These are phyloP conservation scores for Himantopus leucocephalus DNA, from an alignment of 2,113 vertebrate species.

Conservation along the genomic window DNA sequence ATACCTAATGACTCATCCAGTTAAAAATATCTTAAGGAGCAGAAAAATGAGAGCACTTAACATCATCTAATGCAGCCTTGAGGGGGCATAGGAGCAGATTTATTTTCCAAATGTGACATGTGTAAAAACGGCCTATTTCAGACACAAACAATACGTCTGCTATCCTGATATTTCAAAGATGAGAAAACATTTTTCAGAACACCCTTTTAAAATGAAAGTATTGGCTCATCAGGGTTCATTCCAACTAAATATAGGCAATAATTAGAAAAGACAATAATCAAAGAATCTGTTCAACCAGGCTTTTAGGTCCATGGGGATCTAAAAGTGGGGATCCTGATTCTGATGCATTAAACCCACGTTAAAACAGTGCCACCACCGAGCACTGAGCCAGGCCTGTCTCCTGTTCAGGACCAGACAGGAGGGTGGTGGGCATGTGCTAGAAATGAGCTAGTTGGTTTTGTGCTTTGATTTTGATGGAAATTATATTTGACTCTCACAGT, in stretches of 20 bases:
- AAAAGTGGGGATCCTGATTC: neutral
- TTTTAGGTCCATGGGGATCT: neutral
- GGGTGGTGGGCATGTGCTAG: neutral
- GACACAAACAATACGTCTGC: neutral
- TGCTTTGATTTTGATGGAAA: neutral
- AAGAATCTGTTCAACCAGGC: neutral
- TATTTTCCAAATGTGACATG: neutral
- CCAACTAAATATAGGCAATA: neutral
- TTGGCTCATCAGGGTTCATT: neutral
- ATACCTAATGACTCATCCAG: slow-evolving; percentile 50
- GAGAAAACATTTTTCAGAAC: neutral
- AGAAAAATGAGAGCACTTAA: slow-evolving; percentile 30
- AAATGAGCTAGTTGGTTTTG: neutral
- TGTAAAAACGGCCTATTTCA: neutral
- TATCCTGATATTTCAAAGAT: neutral
- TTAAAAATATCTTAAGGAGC: slow-evolving; percentile 42
- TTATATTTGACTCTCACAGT: neutral
- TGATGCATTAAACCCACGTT: neutral
- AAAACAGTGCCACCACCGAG: neutral
- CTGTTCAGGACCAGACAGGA: neutral
- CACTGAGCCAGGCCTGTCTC: neutral
- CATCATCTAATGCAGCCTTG: slow-evolving; percentile 13
- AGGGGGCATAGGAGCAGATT: neutral
- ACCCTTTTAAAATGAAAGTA: neutral
- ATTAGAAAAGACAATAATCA: neutral